Percentiles rank a stretch among this genome's conserved stretches.
These are phyloP conservation scores for Botia kubotai DNA, from an alignment of 2,797 vertebrate species.

Conservation along the genomic window DNA sequence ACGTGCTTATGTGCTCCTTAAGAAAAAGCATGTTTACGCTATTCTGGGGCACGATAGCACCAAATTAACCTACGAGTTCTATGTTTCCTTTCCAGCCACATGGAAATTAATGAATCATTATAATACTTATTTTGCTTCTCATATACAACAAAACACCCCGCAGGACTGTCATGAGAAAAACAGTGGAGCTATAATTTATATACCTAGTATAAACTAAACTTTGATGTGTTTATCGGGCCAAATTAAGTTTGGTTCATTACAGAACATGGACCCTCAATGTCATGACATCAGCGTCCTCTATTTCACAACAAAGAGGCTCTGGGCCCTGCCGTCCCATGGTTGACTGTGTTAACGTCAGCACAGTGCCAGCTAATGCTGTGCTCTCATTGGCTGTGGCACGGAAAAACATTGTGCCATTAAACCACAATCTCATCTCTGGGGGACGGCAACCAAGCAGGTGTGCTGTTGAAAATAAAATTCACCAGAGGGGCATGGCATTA, in stretches of 20 bases:
- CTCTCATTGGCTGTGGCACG: conserved; percentile 35
- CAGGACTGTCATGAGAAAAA: conserved; percentile 49
- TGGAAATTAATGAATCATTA: conserved; percentile 55
- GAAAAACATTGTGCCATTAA: conserved; percentile 47
- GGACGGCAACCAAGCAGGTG: conserved; percentile 59
- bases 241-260: conserved; percentile 23
- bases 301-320: conserved; percentile 39
- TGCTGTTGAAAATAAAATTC: conserved; percentile 66
- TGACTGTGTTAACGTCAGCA: conserved; percentile 37
- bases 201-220: neutral
- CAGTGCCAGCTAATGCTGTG: neutral
- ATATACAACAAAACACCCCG: conserved; percentile 52
- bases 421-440: conserved; percentile 32
- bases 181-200: conserved; percentile 35
- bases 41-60: conserved; percentile 51
- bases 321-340: conserved; percentile 11
- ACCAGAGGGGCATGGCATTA: conserved; percentile 61
- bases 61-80: conserved; percentile 64
- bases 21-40: conserved; percentile 47
- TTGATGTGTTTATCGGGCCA: neutral
- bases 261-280: conserved; percentile 2
- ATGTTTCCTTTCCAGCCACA: conserved; percentile 47
- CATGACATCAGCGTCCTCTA: conserved; percentile 26
- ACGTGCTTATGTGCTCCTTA: conserved; percentile 27
- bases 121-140: conserved; percentile 50